Evolutionary conservation across 2,888 invertebrate genomes (phyloP).

Genomic region (Agriotes lineatus): DNA sequence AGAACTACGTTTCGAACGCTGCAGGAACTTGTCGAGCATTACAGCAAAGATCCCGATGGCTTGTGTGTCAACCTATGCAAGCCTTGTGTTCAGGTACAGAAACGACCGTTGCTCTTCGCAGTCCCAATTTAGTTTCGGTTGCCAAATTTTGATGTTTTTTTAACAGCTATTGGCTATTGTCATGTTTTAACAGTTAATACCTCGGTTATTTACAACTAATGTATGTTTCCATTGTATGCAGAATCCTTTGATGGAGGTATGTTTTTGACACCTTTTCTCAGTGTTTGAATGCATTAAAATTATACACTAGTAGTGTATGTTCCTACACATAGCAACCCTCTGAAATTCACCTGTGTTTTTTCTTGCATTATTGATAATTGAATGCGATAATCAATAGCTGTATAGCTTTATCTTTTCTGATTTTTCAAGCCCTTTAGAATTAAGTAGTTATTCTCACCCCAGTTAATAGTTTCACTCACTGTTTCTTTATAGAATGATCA

Average conservation of each 20-base stretch:
- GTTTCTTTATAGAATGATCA: neutral
- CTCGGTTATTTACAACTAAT: conserved; percentile 27
- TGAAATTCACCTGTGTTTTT: conserved; percentile 16
- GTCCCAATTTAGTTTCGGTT: conserved; percentile 19
- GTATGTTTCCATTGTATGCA: conserved; percentile 47
- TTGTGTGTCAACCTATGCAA: conserved; percentile 97
- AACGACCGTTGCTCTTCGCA: too few relatives aligned
- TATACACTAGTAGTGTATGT: conserved; percentile 26
- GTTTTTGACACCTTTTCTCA: conserved; percentile 39
- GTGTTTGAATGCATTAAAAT: conserved; percentile 28
- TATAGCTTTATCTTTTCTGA: conserved; percentile 18
- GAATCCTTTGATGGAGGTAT: conserved; percentile 55
- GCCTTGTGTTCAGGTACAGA: conserved; percentile 94
- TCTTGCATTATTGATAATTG: conserved; percentile 31
- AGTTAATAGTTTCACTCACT: neutral
- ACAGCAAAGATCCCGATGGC: conserved; percentile 97
- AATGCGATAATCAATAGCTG: conserved; percentile 49
- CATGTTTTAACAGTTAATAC: conserved; percentile 23
- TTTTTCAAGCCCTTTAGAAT: too few relatives aligned
- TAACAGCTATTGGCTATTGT: conserved; percentile 53
- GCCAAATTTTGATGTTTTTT: conserved; percentile 24
- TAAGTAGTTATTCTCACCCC: too few relatives aligned
- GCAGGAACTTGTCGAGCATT: conserved; percentile 97
- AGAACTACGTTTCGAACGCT: conserved; percentile 97
- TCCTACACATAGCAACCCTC: conserved; percentile 25